phyloP scores from a whole-genome alignment of 1,140 invertebrate species.

The Copidosoma floridanum region DNA sequence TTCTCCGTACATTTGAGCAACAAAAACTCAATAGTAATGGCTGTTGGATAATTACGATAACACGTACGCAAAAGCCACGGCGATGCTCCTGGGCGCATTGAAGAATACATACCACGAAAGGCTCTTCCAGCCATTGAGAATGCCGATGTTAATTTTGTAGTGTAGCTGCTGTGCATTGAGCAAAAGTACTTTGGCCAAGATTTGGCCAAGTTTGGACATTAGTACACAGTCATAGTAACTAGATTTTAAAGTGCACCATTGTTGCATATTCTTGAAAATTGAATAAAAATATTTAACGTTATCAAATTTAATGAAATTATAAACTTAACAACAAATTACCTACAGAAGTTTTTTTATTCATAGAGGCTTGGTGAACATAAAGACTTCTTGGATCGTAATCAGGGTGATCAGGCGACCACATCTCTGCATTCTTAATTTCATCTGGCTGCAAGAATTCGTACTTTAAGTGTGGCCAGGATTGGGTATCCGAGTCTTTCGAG shows the following conservation, averaged over 20 bases:
- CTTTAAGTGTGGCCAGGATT: constrained; percentile 73
- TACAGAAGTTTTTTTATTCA: constrained; percentile 79
- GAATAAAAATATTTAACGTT: background rate
- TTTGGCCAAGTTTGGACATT: constrained; percentile 97
- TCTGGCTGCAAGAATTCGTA: constrained; percentile 80
- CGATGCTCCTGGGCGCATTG: background rate
- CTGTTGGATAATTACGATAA: constrained; percentile 10
- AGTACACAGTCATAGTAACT: constrained; percentile 88
- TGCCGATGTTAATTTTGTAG: background rate
- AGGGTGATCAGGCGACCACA: constrained; percentile 65
- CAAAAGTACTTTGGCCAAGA: background rate
- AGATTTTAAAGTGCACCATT: constrained; percentile 97
- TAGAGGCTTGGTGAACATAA: constrained; percentile 78
- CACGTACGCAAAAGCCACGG: background rate
- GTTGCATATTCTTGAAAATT: constrained; percentile 74
- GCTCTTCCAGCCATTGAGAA: background rate
- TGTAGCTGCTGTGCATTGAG: background rate
- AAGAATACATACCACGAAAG: background rate
- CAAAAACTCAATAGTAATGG: constrained; percentile 3
- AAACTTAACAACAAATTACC: constrained; percentile 32
- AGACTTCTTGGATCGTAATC: constrained; percentile 89
- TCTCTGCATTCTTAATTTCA: constrained; percentile 75
- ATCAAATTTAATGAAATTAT: background rate
- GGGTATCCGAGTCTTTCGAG: constrained; percentile 27
- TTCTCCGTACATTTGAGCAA: constrained; percentile 1